These are phyloP conservation scores for Orchesella flavescens DNA, from an alignment of 2,888 invertebrate genomes.

Conservation along the genomic window DNA sequence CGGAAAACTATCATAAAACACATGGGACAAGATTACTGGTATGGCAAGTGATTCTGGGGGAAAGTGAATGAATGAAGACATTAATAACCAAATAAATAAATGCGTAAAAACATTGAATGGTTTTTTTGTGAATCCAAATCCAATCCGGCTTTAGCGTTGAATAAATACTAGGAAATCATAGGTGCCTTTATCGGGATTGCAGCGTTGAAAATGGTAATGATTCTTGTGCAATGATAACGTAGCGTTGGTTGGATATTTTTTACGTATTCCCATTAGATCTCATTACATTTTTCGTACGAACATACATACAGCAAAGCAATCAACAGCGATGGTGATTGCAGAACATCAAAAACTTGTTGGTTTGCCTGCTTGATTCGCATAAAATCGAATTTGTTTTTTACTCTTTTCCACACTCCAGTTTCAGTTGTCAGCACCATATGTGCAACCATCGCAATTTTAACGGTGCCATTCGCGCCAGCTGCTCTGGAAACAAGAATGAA, in stretches of 20 bases:
- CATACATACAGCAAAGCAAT: too few species aligned
- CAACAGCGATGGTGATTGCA: too few species aligned
- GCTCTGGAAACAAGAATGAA: slow-evolving; percentile 29
- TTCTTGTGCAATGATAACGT: not conserved
- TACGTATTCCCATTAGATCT: slow-evolving; percentile 49
- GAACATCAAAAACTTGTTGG: not conserved
- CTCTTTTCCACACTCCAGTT: not conserved
- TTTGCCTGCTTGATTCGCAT: not conserved
- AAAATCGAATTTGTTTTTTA: not conserved
- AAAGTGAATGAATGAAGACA: slow-evolving; percentile 32
- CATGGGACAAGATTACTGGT: not conserved
- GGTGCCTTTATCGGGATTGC: not conserved
- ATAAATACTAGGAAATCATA: not conserved
- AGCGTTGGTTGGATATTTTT: not conserved
- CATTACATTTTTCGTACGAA: slow-evolving; percentile 44
- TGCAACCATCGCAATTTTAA: not conserved
- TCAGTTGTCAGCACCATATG: slow-evolving; percentile 40
- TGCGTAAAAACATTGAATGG: not conserved
- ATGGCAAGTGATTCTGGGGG: not conserved
- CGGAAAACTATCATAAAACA: slow-evolving; percentile 45
- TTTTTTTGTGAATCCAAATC: not conserved
- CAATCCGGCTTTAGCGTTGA: not conserved
- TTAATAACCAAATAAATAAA: slow-evolving; percentile 50
- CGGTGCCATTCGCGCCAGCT: slow-evolving; percentile 27
- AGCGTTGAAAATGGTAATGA: not conserved